phyloP scores from a whole-genome alignment of 2,888 invertebrate species.

The Eristalis arbustorum region DNA sequence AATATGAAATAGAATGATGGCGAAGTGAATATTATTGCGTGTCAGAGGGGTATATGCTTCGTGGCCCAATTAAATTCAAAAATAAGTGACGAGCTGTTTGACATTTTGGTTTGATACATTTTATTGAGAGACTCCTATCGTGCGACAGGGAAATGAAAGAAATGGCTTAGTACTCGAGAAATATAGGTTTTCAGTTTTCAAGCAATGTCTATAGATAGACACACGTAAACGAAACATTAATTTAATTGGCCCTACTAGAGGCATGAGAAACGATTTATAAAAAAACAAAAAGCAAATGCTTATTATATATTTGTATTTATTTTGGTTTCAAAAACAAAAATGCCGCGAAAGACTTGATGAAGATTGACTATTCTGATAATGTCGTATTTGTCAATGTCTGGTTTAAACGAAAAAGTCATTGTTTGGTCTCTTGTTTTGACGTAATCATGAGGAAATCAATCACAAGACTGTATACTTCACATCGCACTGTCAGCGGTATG shows the following conservation, averaged over 20 bases:
- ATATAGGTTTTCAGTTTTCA: background rate
- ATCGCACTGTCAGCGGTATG: too few species aligned
- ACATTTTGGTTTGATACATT: background rate
- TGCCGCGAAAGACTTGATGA: too few species aligned
- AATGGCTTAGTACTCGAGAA: background rate
- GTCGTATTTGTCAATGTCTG: background rate
- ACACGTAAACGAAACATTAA: background rate
- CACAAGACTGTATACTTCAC: too few species aligned
- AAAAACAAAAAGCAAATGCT: too few species aligned
- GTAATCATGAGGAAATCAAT: too few species aligned
- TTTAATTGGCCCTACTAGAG: background rate
- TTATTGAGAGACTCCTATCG: background rate
- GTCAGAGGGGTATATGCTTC: slow-evolving; percentile 38
- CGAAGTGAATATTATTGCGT: slow-evolving; percentile 61
- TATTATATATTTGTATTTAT: too few species aligned
- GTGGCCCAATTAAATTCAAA: slow-evolving; percentile 33
- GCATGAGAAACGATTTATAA: too few species aligned
- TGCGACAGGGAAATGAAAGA: background rate
- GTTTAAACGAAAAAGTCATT: background rate
- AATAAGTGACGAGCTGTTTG: background rate
- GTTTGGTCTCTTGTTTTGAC: too few species aligned
- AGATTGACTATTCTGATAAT: background rate
- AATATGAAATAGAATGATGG: slow-evolving; percentile 34
- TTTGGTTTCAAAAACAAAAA: too few species aligned
- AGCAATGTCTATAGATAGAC: background rate